Conservation (phyloP, 2,797 vertebrate species). For the Podarcis lilfordi region DNA sequence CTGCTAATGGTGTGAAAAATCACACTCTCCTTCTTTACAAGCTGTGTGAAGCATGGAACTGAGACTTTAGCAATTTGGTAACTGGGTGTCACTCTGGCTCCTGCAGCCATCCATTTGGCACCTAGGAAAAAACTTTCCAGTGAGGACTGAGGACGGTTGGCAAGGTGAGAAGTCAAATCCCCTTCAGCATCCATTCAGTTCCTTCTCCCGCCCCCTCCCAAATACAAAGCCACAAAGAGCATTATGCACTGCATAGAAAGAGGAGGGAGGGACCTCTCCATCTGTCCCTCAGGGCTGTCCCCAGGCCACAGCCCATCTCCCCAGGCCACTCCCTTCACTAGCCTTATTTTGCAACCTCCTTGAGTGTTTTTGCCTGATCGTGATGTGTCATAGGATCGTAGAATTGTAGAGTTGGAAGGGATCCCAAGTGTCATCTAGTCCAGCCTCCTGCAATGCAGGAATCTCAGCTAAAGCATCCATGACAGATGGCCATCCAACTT, state of each 20-base stretch:
- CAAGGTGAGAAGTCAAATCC: neutral
- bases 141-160: neutral
- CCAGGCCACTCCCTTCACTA: too few relatives aligned
- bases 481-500: too few relatives aligned
- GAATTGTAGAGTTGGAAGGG: too few relatives aligned
- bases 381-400: too few relatives aligned
- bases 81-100: neutral
- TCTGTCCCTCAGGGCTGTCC: too few relatives aligned
- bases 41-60: constrained; percentile 25
- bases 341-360: too few relatives aligned
- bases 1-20: constrained; percentile 34
- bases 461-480: too few relatives aligned
- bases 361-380: too few relatives aligned
- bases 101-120: neutral
- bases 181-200: neutral
- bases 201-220: neutral
- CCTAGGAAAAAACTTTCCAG: neutral
- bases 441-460: too few relatives aligned
- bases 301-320: too few relatives aligned
- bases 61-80: neutral
- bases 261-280: too few relatives aligned
- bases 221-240: neutral
- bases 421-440: too few relatives aligned
- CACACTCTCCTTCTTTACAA: constrained; percentile 10
- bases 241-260: neutral